Conservation (phyloP, 2,113 vertebrate species). For the Amphiprion ocellaris region DNA sequence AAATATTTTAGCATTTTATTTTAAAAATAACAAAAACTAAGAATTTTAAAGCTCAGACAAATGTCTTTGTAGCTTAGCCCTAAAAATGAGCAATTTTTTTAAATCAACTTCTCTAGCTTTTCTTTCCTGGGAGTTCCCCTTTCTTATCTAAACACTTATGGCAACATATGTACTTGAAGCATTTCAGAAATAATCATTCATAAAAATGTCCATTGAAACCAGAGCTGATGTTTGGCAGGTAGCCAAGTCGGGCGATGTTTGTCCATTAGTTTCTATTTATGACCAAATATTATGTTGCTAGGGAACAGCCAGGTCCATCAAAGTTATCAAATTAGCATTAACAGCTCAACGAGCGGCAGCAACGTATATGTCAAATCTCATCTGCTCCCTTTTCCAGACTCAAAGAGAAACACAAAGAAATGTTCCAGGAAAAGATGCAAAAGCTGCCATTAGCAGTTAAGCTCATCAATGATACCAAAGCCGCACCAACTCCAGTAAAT, state of each 20-base stretch:
- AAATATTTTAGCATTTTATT: neutral
- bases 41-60: too few species aligned
- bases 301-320: conserved; percentile 71
- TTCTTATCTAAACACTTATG: conserved; percentile 18
- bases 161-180: conserved; percentile 4
- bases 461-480: conserved; percentile 24
- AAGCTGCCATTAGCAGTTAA: conserved; percentile 3
- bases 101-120: conserved; percentile 26
- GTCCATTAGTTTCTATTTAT: conserved; percentile 80
- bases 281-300: conserved; percentile 82
- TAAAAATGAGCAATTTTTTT: conserved; percentile 46
- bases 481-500: conserved; percentile 53
- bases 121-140: conserved; percentile 40
- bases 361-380: conserved; percentile 49
- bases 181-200: conserved; percentile 53
- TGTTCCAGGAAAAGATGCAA: conserved; percentile 16
- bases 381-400: conserved; percentile 21
- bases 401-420: conserved; percentile 14
- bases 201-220: conserved; percentile 47
- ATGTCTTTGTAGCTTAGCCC: neutral
- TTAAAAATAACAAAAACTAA: neutral
- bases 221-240: conserved; percentile 40
- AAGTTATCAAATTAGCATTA: conserved; percentile 76
- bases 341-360: conserved; percentile 29
- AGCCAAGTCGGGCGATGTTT: conserved; percentile 58